phyloP scores from a whole-genome alignment of 2,888 invertebrate species.

The Drosophila multiciliata region DNA sequence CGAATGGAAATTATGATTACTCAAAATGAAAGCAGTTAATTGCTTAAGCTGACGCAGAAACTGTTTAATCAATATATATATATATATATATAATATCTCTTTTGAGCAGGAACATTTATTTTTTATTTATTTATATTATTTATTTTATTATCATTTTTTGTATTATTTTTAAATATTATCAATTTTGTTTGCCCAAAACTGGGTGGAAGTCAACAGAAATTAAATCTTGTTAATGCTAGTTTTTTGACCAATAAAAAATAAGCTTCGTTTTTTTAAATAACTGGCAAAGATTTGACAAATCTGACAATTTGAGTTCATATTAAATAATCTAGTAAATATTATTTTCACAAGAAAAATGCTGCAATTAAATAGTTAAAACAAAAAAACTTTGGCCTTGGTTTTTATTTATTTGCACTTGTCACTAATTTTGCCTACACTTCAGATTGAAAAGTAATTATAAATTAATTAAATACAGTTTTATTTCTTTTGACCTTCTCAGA shows the following conservation, averaged over 20 bases:
- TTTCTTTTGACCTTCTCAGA: background rate
- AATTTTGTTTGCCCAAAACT: too few species aligned
- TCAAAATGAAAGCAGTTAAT: background rate
- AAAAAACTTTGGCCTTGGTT: background rate
- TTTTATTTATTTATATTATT: too few species aligned
- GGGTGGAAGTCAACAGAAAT: background rate
- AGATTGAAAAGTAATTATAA: background rate
- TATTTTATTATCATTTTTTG: too few species aligned
- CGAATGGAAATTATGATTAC: background rate
- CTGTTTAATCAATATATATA: background rate
- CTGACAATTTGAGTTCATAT: fast-evolving
- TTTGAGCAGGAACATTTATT: too few species aligned
- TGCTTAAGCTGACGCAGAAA: fast-evolving
- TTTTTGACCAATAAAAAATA: background rate
- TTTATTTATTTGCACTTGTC: background rate
- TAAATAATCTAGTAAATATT: background rate
- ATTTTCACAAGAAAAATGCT: too few species aligned
- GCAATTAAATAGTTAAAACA: background rate
- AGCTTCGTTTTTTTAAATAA: background rate
- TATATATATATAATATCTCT: too few species aligned
- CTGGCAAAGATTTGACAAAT: background rate
- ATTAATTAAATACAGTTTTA: background rate
- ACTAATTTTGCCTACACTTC: background rate
- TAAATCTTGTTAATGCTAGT: background rate
- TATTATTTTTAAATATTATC: background rate